Evolutionary conservation across 2,113 vertebrate genomes (phyloP).

Genomic region (Rutilus rutilus): DNA sequence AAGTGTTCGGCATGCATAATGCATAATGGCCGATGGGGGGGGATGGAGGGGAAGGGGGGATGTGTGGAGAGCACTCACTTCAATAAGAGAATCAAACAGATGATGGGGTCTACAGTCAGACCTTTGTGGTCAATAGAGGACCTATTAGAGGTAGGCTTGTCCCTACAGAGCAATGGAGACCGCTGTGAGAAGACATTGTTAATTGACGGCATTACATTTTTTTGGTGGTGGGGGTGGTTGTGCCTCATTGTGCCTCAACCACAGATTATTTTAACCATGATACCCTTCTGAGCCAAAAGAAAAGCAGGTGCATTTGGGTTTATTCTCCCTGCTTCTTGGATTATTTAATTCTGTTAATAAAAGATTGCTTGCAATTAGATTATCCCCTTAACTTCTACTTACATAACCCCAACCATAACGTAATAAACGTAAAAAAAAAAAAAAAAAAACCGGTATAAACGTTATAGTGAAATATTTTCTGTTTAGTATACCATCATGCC

Average conservation of each 20-base stretch:
- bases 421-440: too few species aligned
- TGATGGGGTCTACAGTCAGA: slow-evolving; percentile 32
- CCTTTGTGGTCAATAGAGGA: slow-evolving; percentile 5
- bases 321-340: too few species aligned
- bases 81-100: slow-evolving; percentile 26
- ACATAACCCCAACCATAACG: too few species aligned
- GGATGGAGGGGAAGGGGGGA: not conserved
- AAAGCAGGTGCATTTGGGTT: too few species aligned
- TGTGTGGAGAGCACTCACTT: not conserved
- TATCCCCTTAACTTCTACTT: too few species aligned
- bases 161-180: not conserved
- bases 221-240: not conserved
- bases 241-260: not conserved
- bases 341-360: too few species aligned
- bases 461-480: not conserved
- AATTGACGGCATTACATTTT: not conserved
- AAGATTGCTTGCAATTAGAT: too few species aligned
- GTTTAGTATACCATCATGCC: not conserved
- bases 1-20: slow-evolving; percentile 22
- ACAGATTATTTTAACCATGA: not conserved
- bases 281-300: too few species aligned
- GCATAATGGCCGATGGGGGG: slow-evolving; percentile 3
- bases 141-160: not conserved
- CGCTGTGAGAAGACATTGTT: not conserved
- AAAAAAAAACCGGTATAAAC: too few species aligned